A percentile compares a stretch with the other conserved stretches of the same genome.
These are phyloP conservation scores for Ptyas mucosa DNA, from an alignment of 2,113 vertebrate species.

Conservation along the genomic window DNA sequence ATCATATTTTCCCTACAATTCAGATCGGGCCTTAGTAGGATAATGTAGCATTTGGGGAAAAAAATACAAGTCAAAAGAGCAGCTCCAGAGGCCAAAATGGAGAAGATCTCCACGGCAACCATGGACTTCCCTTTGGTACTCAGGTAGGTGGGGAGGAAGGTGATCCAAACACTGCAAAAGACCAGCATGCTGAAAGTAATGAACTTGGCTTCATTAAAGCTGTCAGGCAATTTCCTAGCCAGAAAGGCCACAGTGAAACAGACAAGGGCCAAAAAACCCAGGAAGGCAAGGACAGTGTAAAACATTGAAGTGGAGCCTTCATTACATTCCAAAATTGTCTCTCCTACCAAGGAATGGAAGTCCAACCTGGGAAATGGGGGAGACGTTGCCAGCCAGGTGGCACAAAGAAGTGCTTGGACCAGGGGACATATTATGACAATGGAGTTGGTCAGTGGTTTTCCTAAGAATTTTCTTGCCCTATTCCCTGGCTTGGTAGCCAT, in stretches of 20 bases:
- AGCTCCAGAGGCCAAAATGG: too few relatives aligned
- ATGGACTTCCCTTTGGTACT: not conserved
- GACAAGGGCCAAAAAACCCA: not conserved
- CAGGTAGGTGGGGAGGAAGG: not conserved
- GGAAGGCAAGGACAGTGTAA: not conserved
- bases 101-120: too few relatives aligned
- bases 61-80: not conserved
- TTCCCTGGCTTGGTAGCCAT: not conserved
- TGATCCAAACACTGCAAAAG: not conserved
- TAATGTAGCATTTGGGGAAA: not conserved
- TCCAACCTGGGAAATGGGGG: not conserved
- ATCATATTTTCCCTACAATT: too few relatives aligned
- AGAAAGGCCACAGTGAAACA: not conserved
- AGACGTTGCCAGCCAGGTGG: not conserved
- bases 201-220: not conserved
- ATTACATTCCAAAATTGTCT: not conserved
- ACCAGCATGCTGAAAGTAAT: not conserved
- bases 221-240: not conserved
- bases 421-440: not conserved
- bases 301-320: not conserved
- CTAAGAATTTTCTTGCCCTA: not conserved
- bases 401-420: not conserved
- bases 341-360: not conserved
- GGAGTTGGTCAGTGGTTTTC: not conserved
- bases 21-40: too few relatives aligned